These are phyloP conservation scores for Marmota monax DNA, from an alignment of 2,113 vertebrate genomes.

Conservation along the genomic window DNA sequence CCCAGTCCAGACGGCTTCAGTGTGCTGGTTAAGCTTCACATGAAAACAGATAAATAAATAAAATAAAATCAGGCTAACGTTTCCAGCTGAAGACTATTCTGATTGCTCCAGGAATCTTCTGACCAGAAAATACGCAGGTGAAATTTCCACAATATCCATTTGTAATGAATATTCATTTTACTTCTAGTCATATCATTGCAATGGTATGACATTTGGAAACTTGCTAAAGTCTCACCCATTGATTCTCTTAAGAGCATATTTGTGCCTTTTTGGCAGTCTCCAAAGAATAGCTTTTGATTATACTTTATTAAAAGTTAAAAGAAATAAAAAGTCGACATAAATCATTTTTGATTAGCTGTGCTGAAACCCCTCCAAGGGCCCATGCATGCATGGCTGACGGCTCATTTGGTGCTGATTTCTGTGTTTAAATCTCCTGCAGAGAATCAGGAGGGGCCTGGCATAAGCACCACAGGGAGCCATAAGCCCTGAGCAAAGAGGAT, in stretches of 20 bases:
- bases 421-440: not conserved
- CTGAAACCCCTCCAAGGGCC: slow-evolving; percentile 43
- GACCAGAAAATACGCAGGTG: slow-evolving; percentile 58
- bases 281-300: slow-evolving; percentile 73
- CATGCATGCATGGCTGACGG: not conserved
- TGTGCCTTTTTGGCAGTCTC: slow-evolving; percentile 65
- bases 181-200: not conserved
- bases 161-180: slow-evolving; percentile 18
- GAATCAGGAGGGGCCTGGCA: not conserved
- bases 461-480: not conserved
- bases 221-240: slow-evolving; percentile 28
- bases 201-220: slow-evolving; percentile 63
- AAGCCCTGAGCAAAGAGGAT: not conserved
- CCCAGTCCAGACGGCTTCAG: not conserved
- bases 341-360: slow-evolving; percentile 73
- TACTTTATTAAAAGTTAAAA: slow-evolving; percentile 79
- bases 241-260: slow-evolving; percentile 63
- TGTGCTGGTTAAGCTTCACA: not conserved
- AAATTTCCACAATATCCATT: slow-evolving; percentile 31
- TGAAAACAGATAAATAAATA: not conserved
- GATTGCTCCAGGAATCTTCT: slow-evolving; percentile 61
- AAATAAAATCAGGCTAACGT: slow-evolving; percentile 34
- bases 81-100: slow-evolving; percentile 57
- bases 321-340: slow-evolving; percentile 67
- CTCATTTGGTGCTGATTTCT: not conserved